These are phyloP conservation scores for Venustoraphidia nigricollis DNA, from an alignment of 2,888 invertebrate species.

Conservation along the genomic window DNA sequence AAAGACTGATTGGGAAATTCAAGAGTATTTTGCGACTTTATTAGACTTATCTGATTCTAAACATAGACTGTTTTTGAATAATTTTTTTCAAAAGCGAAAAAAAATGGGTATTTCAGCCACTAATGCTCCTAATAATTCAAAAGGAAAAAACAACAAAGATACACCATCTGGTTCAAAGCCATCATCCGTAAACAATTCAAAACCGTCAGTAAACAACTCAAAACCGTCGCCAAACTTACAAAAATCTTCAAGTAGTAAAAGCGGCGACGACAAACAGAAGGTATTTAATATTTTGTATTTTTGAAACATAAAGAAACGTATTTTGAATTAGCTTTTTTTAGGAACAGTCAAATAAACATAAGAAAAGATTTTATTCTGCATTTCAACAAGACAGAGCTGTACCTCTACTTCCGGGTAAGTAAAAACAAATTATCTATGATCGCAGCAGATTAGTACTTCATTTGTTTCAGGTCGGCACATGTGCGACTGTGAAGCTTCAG, in stretches of 20 bases:
- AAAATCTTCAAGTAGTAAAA: constrained; percentile 12
- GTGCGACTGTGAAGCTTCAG: constrained; percentile 87
- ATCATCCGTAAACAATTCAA: not conserved
- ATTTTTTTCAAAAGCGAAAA: constrained; percentile 19
- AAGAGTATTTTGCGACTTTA: constrained; percentile 62
- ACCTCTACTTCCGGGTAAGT: not conserved
- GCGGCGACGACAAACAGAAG: constrained; percentile 10
- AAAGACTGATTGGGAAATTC: constrained; percentile 51
- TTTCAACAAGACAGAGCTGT: not conserved
- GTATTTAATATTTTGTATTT: not conserved
- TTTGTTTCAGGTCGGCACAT: constrained; percentile 53
- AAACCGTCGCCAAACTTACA: not conserved
- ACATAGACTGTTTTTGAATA: constrained; percentile 45
- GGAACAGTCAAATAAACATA: constrained; percentile 1
- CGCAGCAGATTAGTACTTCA: constrained; percentile 1
- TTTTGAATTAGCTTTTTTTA: not conserved
- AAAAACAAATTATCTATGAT: too few relatives aligned
- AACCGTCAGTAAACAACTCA: too few relatives aligned
- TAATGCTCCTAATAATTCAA: too few relatives aligned
- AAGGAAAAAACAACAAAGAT: too few relatives aligned
- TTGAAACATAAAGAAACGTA: not conserved
- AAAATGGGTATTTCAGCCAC: too few relatives aligned
- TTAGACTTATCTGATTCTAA: constrained; percentile 49
- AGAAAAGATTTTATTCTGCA: not conserved
- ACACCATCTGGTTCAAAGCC: not conserved